phyloP scores from a whole-genome alignment of 2,797 vertebrate species.

The Coluber constrictor region DNA sequence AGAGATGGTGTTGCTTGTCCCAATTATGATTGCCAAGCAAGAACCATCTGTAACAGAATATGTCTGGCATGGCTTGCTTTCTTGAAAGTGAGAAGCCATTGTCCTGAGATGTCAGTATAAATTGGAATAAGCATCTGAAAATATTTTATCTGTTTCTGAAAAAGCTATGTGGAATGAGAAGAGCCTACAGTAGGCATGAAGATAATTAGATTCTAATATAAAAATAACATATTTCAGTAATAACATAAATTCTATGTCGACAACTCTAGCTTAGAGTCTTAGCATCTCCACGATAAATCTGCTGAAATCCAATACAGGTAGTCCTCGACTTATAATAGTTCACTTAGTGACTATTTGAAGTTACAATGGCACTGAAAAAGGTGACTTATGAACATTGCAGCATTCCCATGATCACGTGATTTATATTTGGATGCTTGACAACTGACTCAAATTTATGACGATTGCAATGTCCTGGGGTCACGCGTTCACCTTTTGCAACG shows the following conservation, averaged over 20 bases:
- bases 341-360: too few species aligned
- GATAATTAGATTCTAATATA: background rate
- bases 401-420: too few species aligned
- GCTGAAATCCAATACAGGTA: background rate
- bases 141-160: background rate
- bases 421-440: too few species aligned
- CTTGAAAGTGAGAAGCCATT: background rate
- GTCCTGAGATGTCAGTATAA: background rate
- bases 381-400: too few species aligned
- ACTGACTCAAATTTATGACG: too few species aligned
- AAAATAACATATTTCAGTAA: background rate
- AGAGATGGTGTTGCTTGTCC: background rate
- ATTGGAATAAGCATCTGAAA: background rate
- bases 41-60: background rate
- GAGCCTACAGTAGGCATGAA: background rate
- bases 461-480: too few species aligned
- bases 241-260: background rate
- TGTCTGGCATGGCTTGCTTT: background rate
- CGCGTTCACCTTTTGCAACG: too few species aligned
- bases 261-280: background rate
- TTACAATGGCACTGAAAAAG: background rate
- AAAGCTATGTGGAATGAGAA: background rate
- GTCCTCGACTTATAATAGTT: background rate
- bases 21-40: background rate
- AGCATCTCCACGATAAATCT: background rate